Evolutionary conservation across 2,797 vertebrate genomes (phyloP).

Genomic region (Coluber constrictor): DNA sequence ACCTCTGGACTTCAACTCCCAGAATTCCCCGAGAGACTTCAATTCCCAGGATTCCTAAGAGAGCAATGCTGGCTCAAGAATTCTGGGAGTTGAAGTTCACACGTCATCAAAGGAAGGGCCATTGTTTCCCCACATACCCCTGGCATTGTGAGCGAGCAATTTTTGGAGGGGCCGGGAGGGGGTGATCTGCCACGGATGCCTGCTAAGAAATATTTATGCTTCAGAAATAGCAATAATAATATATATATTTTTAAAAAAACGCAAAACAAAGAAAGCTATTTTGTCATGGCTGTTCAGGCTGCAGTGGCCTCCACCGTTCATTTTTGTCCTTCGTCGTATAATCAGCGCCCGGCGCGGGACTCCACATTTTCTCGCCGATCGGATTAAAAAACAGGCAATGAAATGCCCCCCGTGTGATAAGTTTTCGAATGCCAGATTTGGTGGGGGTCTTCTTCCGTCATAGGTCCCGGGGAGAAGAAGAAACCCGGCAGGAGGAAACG

Average conservation of each 20-base stretch:
- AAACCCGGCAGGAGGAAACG: constrained; percentile 37
- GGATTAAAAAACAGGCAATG: constrained; percentile 42
- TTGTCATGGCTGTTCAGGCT: constrained; percentile 53
- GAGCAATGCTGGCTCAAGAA: neutral
- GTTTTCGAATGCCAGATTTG: constrained; percentile 21
- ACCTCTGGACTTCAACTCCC: neutral
- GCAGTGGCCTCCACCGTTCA: constrained; percentile 43
- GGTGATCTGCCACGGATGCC: constrained; percentile 58
- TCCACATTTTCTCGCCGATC: constrained; percentile 52
- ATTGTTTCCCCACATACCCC: neutral
- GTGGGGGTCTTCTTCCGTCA: constrained; percentile 37
- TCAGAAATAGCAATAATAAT: constrained; percentile 59
- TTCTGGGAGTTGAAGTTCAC: neutral
- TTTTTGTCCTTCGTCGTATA: constrained; percentile 55
- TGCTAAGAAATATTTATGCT: constrained; percentile 59
- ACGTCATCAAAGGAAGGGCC: neutral
- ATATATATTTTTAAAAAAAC: constrained; percentile 33
- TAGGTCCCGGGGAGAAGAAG: constrained; percentile 55
- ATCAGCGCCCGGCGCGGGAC: constrained; percentile 69
- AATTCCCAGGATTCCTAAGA: neutral
- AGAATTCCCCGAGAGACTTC: neutral
- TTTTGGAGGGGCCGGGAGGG: neutral
- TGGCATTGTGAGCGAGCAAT: neutral
- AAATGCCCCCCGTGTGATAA: neutral
- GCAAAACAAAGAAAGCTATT: constrained; percentile 47